phyloP scores from a whole-genome alignment of 1,140 invertebrate species.

The Yoshiicerus persimilis region DNA sequence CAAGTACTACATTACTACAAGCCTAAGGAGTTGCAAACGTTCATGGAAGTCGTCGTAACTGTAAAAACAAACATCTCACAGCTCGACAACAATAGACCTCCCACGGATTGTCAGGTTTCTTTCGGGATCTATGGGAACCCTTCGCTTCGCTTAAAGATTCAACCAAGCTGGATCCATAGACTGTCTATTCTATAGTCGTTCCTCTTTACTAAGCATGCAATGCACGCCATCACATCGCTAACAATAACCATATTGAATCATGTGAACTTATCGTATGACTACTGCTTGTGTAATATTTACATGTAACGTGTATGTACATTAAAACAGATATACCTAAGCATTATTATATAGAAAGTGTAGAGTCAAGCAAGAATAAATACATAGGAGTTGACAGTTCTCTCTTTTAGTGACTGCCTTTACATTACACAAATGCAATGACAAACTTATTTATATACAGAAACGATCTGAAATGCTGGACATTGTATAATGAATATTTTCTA shows the following conservation, averaged over 20 bases:
- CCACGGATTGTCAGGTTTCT: conserved; percentile 43
- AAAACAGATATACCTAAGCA: no score
- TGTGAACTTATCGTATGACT: background rate
- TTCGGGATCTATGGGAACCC: conserved; percentile 13
- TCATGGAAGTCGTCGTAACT: conserved; percentile 28
- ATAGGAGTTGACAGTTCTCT: background rate
- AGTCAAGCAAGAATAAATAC: background rate
- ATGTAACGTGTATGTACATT: no score
- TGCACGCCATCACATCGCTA: background rate
- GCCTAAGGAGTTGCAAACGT: background rate
- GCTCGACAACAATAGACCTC: conserved; percentile 46
- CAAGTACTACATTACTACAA: background rate
- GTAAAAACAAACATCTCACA: conserved; percentile 47
- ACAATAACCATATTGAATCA: background rate
- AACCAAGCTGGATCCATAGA: background rate
- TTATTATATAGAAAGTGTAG: no score
- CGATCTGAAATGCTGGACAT: background rate
- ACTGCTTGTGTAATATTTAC: background rate
- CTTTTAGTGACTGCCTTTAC: no score
- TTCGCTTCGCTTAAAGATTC: background rate
- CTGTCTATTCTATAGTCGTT: background rate
- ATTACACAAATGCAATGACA: background rate
- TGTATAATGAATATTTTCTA: no score
- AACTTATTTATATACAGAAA: background rate
- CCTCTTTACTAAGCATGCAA: background rate